Conservation (phyloP, 92 coral and sea anemone genomes). For the Metridium senile region DNA sequence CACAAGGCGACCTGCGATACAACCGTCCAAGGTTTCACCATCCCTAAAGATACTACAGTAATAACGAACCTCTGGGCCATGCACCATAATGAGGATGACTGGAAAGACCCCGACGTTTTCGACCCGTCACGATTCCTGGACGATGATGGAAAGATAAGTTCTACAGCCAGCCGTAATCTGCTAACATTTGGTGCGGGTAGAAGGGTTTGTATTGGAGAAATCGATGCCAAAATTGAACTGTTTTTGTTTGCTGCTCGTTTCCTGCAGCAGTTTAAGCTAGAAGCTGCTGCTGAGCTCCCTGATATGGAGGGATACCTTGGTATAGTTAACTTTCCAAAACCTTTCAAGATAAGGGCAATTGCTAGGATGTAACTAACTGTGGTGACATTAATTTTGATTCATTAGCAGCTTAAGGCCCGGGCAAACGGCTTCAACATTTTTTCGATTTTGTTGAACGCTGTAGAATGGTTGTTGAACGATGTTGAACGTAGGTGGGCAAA, state of each 20-base stretch:
- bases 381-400: too few relatives aligned
- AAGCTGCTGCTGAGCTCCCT: slow-evolving; percentile 58
- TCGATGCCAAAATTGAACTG: slow-evolving; percentile 67
- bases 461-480: too few relatives aligned
- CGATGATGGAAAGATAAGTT: slow-evolving; percentile 30
- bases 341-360: slow-evolving; percentile 43
- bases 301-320: slow-evolving; percentile 68
- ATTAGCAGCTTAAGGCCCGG: too few relatives aligned
- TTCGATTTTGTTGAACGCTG: too few relatives aligned
- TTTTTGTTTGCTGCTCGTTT: slow-evolving; percentile 69
- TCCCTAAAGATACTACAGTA: slow-evolving; percentile 52
- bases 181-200: slow-evolving; percentile 84
- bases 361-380: not conserved
- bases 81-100: slow-evolving; percentile 46
- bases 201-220: slow-evolving; percentile 79
- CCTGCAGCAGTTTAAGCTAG: slow-evolving; percentile 66
- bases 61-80: slow-evolving; percentile 44
- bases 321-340: slow-evolving; percentile 73
- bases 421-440: too few relatives aligned
- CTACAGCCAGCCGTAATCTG: slow-evolving; percentile 44
- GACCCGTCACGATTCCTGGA: slow-evolving; percentile 38
- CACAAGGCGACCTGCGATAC: slow-evolving; percentile 54
- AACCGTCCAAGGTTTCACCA: slow-evolving; percentile 46
- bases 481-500: too few relatives aligned
- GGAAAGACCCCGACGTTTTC: slow-evolving; percentile 49